Conservation (phyloP, 1,140 invertebrate species). For the Neuroterus valhalla region DNA sequence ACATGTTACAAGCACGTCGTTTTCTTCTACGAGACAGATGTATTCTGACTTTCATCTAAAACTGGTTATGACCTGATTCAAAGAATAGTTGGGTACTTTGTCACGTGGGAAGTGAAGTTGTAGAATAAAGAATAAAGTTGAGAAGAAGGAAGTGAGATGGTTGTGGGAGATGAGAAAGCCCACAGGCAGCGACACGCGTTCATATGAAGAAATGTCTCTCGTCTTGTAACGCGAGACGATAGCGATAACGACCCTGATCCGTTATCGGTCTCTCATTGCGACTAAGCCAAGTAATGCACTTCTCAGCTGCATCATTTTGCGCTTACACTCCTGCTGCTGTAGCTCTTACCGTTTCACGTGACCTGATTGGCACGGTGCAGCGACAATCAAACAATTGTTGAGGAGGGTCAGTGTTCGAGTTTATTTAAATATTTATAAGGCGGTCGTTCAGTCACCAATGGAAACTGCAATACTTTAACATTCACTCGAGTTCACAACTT, state of each 20-base stretch:
- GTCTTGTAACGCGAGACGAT: constrained; percentile 51
- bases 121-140: too few relatives aligned
- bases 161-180: too few relatives aligned
- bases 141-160: too few relatives aligned
- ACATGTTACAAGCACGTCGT: too few relatives aligned
- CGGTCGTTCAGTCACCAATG: constrained; percentile 35
- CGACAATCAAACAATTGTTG: constrained; percentile 46
- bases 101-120: too few relatives aligned
- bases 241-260: constrained; percentile 49
- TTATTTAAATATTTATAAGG: constrained; percentile 63
- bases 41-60: too few relatives aligned
- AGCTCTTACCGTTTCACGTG: constrained; percentile 25
- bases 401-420: constrained; percentile 59
- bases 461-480: too few relatives aligned
- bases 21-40: too few relatives aligned
- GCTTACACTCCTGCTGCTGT: constrained; percentile 7
- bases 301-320: constrained; percentile 14
- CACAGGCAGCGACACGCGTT: too few relatives aligned
- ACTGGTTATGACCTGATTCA: too few relatives aligned
- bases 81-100: too few relatives aligned
- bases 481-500: too few relatives aligned
- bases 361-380: constrained; percentile 13
- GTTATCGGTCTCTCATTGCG: constrained; percentile 45
- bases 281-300: constrained; percentile 8
- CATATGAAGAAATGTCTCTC: constrained; percentile 4